Evolutionary conservation across 2,888 invertebrate genomes (phyloP).

Genomic region (Anoplius nigerrimus): DNA sequence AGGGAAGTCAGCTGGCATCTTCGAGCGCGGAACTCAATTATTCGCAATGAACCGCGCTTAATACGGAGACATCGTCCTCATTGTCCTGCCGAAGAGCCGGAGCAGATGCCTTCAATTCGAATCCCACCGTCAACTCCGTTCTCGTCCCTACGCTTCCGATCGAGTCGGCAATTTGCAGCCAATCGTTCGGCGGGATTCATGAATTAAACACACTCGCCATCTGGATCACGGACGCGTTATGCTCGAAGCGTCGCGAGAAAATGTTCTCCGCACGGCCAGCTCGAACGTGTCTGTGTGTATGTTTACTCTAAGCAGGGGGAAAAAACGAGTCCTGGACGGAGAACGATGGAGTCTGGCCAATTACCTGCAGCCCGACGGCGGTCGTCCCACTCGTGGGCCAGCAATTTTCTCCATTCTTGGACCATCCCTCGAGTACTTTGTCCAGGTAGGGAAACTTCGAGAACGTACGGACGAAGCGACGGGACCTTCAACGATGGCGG

Average conservation of each 20-base stretch:
- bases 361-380: slow-evolving; percentile 36
- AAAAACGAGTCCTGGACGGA: neutral
- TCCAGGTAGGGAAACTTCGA: slow-evolving; percentile 7
- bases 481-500: no score
- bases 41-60: no score
- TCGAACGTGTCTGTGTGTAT: no score
- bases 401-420: slow-evolving; percentile 38
- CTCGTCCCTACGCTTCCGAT: neutral
- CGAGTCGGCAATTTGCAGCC: slow-evolving; percentile 39
- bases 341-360: slow-evolving; percentile 44
- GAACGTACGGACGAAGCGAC: neutral
- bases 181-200: slow-evolving; percentile 39
- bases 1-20: no score
- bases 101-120: no score
- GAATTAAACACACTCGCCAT: slow-evolving; percentile 42
- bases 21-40: no score
- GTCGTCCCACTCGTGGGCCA: slow-evolving; percentile 33
- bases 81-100: no score
- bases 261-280: neutral
- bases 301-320: neutral
- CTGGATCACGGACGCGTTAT: slow-evolving; percentile 14
- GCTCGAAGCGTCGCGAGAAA: neutral
- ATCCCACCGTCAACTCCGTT: neutral
- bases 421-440: neutral
- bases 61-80: no score